Conservation (phyloP, 1,140 invertebrate species). For the Matsumurasca onukii region DNA sequence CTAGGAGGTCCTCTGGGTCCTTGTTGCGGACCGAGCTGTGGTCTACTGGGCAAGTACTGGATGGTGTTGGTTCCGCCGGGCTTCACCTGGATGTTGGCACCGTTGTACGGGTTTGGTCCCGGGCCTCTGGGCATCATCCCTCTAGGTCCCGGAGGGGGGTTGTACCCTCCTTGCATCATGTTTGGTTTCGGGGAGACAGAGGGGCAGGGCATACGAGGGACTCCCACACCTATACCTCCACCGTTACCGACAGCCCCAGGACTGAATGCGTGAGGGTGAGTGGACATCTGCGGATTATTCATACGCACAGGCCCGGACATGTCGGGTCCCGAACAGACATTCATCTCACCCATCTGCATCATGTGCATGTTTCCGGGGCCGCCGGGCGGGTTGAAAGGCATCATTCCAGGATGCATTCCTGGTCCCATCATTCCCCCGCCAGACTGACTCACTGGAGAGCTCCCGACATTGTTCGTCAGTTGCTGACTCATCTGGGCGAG, state of each 20-base stretch:
- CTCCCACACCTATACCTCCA: constrained; percentile 29
- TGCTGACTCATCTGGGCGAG: constrained; percentile 93
- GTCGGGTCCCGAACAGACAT: constrained; percentile 49
- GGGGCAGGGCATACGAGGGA: constrained; percentile 34
- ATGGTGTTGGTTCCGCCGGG: constrained; percentile 96
- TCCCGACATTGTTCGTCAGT: constrained; percentile 72
- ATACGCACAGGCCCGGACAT: constrained; percentile 52
- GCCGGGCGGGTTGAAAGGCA: constrained; percentile 52
- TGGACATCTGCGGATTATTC: constrained; percentile 43
- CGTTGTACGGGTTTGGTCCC: constrained; percentile 69
- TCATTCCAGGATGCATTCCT: constrained; percentile 54
- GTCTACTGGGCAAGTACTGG: constrained; percentile 92
- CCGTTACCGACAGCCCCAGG: constrained; percentile 49
- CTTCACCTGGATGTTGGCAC: constrained; percentile 90
- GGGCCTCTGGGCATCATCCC: constrained; percentile 44
- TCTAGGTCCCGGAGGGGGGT: constrained; percentile 36
- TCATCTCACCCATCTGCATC: constrained; percentile 54
- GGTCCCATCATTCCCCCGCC: constrained; percentile 43
- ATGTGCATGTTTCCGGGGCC: constrained; percentile 51
- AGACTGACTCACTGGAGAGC: constrained; percentile 53
- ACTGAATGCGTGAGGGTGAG: constrained; percentile 41
- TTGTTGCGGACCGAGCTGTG: constrained; percentile 64
- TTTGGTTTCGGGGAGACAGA: constrained; percentile 52
- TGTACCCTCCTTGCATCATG: constrained; percentile 45
- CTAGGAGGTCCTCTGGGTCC: constrained; percentile 79